Conservation (phyloP, 2,113 vertebrate genomes). For the Apus apus region DNA sequence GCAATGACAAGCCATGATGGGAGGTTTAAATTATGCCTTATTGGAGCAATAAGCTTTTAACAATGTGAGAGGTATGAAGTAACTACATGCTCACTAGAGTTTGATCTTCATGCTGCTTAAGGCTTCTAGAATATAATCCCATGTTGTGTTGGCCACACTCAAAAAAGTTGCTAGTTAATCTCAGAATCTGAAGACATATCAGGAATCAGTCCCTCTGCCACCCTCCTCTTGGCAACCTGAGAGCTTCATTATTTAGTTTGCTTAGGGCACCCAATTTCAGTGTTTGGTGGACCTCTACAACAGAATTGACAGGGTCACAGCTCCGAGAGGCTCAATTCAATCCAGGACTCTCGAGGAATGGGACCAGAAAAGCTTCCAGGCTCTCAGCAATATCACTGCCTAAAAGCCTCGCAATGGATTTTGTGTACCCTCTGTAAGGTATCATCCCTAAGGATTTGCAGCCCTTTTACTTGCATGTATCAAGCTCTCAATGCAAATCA, state of each 20-base stretch:
- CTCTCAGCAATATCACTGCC: not conserved
- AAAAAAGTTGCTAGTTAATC: not conserved
- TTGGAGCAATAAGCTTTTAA: not conserved
- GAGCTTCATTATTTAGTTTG: not conserved
- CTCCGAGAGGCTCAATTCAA: not conserved
- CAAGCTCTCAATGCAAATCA: not conserved
- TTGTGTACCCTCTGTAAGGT: not conserved
- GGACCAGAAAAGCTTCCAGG: not conserved
- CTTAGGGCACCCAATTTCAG: not conserved
- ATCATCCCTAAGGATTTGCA: not conserved
- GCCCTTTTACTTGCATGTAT: not conserved
- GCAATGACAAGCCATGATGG: not conserved
- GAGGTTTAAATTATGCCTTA: not conserved
- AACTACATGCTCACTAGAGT: accelerated
- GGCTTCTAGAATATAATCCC: not conserved
- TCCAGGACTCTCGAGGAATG: not conserved
- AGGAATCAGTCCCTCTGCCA: not conserved
- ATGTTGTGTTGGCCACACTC: not conserved
- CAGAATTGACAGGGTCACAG: not conserved
- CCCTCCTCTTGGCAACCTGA: not conserved
- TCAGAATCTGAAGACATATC: not conserved
- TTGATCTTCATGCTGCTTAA: not conserved
- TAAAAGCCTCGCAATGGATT: not conserved
- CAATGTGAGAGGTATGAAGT: not conserved
- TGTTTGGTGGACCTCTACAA: not conserved